Base-by-base conservation (phyloP, 1,140 invertebrate species). In the Drosophila ironensis region DNA sequence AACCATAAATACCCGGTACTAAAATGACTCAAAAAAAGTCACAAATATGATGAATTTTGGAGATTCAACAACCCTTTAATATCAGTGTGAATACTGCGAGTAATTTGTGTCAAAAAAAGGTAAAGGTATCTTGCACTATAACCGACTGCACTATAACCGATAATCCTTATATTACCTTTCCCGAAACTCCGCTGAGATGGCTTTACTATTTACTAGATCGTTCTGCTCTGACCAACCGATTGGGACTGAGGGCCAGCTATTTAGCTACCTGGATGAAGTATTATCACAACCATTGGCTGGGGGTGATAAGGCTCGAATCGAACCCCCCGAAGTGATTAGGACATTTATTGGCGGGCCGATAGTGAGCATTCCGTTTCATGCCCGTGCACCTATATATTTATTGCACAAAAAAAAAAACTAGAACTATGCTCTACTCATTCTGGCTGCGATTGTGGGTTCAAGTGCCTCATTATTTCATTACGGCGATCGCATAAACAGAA, bases 341-440 rank as follows among this genome's bases (percentile, higher is more conserved):
- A 70, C 44, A 61, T 70, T 73, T 82, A 84, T 84, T 51, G 60
- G 50, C 47, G 27, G 14, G 24, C 27, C 53, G 68, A 82, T 82
- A 82, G 27, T 48, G 56, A 12, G 37, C 25, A 53, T 38, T 35
- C 14, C 8, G 42, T 30, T 38, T 6, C 40, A 24, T 17, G 35
- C n/a, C 50, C 19, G 25, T 59, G 25, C 33, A 51, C 68, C 56
- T 11, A 69, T 61, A 69, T 61, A 63, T 63, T 63, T 63, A 63
- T 63, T 61, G 42, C 59, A 40, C 14, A 20, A 14, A 25, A 9
- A 45, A 27, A 38, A 27, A 22, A 27, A 19, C n/a, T 5, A 6
- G 17, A 56, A 54, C 30, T 40, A 48, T 40, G 42, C 41, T 61
- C 33, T 61, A n/a, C 41, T 22, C 30, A 61, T 61, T 33, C 30